Percentiles rank a stretch among this genome's conserved stretches.
Evolutionary conservation across 2,888 invertebrate genomes (phyloP).

Genomic region (Cantharis lateralis): DNA sequence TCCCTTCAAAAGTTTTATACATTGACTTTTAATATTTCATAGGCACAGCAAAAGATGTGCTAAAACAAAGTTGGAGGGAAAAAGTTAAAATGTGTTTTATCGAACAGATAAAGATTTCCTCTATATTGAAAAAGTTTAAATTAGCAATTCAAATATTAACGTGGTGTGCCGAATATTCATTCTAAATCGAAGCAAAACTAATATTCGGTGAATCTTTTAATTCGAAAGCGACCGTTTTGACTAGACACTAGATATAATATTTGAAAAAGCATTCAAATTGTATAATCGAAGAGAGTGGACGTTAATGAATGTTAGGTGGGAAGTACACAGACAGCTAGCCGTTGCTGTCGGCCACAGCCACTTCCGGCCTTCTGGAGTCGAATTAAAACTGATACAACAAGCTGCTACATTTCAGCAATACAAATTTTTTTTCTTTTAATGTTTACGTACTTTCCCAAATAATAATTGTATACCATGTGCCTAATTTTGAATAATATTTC

Average conservation of each 20-base stretch:
- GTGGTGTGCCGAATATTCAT: background rate
- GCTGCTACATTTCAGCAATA: constrained; percentile 31
- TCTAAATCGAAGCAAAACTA: background rate
- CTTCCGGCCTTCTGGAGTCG: constrained; percentile 57
- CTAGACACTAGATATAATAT: background rate
- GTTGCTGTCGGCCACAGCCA: constrained; percentile 69
- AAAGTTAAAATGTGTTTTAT: background rate
- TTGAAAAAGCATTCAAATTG: constrained; percentile 26
- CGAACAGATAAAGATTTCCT: background rate
- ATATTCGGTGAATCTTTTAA: background rate
- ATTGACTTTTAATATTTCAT: background rate
- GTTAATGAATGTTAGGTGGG: constrained; percentile 50
- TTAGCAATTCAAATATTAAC: background rate
- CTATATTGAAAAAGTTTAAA: background rate
- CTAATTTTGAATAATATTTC: constrained; percentile 5
- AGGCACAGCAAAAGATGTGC: background rate
- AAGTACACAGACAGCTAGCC: constrained; percentile 66
- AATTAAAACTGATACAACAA: constrained; percentile 51
- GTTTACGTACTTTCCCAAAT: background rate
- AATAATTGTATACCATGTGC: background rate
- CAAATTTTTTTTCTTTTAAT: background rate
- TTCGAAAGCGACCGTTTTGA: background rate
- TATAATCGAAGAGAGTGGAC: constrained; percentile 40
- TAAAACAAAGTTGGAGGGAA: background rate
- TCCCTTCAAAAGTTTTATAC: background rate